phyloP scores from a whole-genome alignment of 2,797 vertebrate species.

The Enteromius radiatus region DNA sequence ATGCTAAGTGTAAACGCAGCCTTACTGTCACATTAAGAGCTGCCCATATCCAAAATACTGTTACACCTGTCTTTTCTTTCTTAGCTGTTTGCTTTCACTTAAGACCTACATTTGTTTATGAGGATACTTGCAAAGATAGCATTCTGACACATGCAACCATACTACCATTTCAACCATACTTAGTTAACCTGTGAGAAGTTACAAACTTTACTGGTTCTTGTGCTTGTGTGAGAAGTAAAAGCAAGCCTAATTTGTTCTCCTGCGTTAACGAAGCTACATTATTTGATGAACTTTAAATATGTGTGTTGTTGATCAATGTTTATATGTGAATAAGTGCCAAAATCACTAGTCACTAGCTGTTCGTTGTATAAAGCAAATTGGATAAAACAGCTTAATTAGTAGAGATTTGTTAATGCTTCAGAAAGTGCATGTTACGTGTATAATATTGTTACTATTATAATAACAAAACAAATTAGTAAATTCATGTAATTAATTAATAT shows the following conservation, averaged over 20 bases:
- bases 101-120: too few species aligned
- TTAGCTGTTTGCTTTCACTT: too few species aligned
- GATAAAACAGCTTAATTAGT: neutral
- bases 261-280: neutral
- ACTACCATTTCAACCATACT: neutral
- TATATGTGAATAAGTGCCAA: neutral
- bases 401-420: neutral
- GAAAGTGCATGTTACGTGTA: too few species aligned
- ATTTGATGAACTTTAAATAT: neutral
- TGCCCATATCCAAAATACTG: too few species aligned
- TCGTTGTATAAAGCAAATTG: neutral
- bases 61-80: too few species aligned
- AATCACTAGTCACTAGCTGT: neutral
- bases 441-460: too few species aligned
- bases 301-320: neutral
- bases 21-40: too few species aligned
- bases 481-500: neutral
- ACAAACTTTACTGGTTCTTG: neutral
- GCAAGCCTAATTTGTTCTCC: neutral
- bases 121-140: too few species aligned
- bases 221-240: neutral
- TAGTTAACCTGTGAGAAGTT: neutral
- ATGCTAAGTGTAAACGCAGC: too few species aligned
- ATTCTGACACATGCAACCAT: too few species aligned
- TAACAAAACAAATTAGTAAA: too few species aligned